Conservation (phyloP, 2,888 invertebrate genomes). For the Lasioglossum figueresi region DNA sequence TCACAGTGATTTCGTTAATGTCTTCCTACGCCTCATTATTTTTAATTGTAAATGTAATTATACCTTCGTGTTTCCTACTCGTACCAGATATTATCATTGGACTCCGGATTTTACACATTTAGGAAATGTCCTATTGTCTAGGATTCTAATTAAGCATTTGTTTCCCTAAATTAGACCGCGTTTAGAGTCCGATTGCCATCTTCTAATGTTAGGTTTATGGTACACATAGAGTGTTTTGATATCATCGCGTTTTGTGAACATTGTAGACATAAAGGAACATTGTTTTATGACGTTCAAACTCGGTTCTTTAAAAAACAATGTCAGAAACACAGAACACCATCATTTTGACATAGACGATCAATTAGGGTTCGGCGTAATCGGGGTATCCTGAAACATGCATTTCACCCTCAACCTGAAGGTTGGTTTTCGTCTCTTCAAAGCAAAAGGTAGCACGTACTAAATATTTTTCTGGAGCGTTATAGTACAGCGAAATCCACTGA, state of each 20-base stretch:
- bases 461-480: not conserved
- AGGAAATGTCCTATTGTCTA: not conserved
- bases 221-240: not conserved
- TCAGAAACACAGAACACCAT: no score
- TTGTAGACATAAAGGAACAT: not conserved
- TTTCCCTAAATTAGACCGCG: not conserved
- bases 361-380: slow-evolving; percentile 14
- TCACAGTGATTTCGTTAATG: not conserved
- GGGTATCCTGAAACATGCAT: not conserved
- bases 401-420: not conserved
- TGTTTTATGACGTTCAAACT: not conserved
- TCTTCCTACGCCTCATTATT: not conserved
- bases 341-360: no score
- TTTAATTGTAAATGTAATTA: not conserved
- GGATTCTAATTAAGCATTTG: not conserved
- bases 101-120: slow-evolving; percentile 2
- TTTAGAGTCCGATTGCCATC: not conserved
- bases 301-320: no score
- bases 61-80: not conserved
- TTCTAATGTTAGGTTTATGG: not conserved
- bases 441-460: not conserved
- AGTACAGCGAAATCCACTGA: not conserved
- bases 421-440: not conserved
- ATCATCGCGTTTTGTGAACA: not conserved
- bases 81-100: not conserved